phyloP scores from a whole-genome alignment of 2,888 invertebrate genomes.

The Gonocerus acuteangulatus region DNA sequence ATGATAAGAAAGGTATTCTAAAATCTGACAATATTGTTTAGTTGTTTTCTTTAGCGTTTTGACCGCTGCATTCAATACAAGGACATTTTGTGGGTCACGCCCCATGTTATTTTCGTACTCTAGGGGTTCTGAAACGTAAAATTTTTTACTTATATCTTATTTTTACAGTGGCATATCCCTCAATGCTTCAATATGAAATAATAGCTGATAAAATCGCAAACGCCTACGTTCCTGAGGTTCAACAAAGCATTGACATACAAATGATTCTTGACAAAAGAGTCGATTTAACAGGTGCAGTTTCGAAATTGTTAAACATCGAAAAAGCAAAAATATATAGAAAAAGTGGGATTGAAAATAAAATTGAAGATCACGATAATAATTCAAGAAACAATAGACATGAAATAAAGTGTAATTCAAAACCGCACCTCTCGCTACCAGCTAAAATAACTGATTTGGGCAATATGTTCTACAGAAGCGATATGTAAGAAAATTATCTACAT shows the following conservation, averaged over 20 bases:
- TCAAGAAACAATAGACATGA: too few relatives aligned
- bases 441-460: conserved; percentile 13
- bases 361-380: too few relatives aligned
- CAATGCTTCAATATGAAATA: not conserved
- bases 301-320: not conserved
- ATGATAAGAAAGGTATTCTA: not conserved
- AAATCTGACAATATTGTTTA: not conserved
- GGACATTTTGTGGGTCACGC: too few relatives aligned
- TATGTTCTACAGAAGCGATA: not conserved
- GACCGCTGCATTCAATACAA: too few relatives aligned
- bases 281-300: not conserved
- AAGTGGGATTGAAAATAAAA: not conserved
- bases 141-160: not conserved
- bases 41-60: not conserved
- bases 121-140: too few relatives aligned
- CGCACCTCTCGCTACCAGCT: too few relatives aligned
- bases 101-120: too few relatives aligned
- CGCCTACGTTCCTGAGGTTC: not conserved
- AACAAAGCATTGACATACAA: not conserved
- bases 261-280: not conserved
- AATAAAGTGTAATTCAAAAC: too few relatives aligned
- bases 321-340: not conserved
- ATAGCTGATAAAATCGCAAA: not conserved
- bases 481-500: not conserved
- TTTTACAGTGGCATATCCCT: not conserved